Percentiles rank a stretch among this genome's conserved stretches.
Conservation (phyloP, 2,797 vertebrate species). For the Lepilemur septentrionalis region DNA sequence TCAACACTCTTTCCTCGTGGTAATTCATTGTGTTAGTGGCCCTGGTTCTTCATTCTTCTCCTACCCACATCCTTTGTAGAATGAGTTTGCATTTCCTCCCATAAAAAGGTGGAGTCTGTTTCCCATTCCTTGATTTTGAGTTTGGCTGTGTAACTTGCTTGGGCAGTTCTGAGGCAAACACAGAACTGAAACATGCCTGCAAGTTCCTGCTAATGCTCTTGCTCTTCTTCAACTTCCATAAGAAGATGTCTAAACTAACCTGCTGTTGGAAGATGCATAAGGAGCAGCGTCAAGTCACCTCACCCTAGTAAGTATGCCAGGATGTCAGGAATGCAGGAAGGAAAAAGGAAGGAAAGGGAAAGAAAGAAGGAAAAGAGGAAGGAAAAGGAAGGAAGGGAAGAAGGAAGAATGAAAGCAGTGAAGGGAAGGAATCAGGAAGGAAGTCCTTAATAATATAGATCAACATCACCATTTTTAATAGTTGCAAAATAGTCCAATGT, state of each 20-base stretch:
- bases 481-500: background rate
- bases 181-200: background rate
- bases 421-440: background rate
- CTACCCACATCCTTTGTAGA: background rate
- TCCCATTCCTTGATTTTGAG: background rate
- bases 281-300: background rate
- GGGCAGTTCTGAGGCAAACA: background rate
- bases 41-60: background rate
- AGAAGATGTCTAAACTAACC: background rate
- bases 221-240: background rate
- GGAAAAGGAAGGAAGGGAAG: rapidly evolving
- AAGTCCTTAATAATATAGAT: background rate
- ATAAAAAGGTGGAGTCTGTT: background rate
- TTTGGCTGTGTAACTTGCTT: background rate
- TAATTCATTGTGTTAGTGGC: background rate
- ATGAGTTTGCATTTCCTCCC: background rate
- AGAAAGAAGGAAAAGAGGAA: background rate
- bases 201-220: background rate
- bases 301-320: background rate
- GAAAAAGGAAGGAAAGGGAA: background rate
- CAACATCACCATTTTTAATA: background rate
- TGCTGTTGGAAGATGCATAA: background rate
- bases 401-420: background rate
- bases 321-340: background rate
- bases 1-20: background rate